Base-by-base conservation (phyloP, 1,140 invertebrate genomes). In the Nasonia vitripennis region DNA sequence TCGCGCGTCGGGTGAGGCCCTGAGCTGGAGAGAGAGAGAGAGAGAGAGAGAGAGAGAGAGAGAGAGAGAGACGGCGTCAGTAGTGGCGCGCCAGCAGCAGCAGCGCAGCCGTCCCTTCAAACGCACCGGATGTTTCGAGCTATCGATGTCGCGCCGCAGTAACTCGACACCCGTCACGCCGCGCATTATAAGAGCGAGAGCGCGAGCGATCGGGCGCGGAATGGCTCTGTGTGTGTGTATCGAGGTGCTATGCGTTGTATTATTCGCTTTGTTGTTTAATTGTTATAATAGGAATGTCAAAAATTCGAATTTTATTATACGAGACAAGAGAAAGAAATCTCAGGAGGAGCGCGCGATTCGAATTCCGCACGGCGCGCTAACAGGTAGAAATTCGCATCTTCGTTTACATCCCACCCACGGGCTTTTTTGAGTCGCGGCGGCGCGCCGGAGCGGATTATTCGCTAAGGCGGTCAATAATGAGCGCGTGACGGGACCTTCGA, bases 121-220 rank as follows among this genome's bases (percentile, higher is more conserved):
- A 81, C 12, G 48, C n/a, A 86, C 85, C 81, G 85, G 81, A 86
- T 86, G 85, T 78, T 80, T 74, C 75, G 51, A 79, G 81, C 75
- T 83, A 83, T 86, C 85, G 67, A 86, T 79, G 81, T 83, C 81
- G 67, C 81, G 74, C 71, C 77, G 71, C 77, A 67, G 78, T 74
- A 86, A 62, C 77, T 80, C 85, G 81, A 84, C 23, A 51, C 67
- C 78, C 74, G 75, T 86, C 85, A 55, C 67, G 85, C 11, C 62
- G 55, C 78, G 79, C 74, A 81, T 75, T 55, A 81, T 68, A 81
- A 81, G 17, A 27, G 2, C 70, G 68, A 37, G 9, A 71, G 34
- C 34, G 34, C 34, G 55, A n/a, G 34, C 34, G 55, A n/a, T 55
- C 51, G 51, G 5, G 14, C 51, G 51, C 51, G 7, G 9, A 45